phyloP scores from a whole-genome alignment of 2,888 invertebrate species.

The Petrolisthes manimaculis region DNA sequence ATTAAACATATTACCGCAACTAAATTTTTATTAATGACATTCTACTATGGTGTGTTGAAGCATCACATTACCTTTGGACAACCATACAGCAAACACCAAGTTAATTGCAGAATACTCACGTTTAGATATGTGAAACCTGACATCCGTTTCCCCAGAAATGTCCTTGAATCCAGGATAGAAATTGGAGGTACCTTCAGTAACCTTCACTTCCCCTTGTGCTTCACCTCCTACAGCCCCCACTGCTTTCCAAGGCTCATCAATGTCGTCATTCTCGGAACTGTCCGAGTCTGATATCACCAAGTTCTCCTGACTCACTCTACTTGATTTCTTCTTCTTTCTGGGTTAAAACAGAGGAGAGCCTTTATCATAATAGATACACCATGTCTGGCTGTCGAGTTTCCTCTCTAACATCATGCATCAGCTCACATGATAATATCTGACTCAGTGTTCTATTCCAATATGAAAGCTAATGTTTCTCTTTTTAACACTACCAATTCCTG shows the following conservation, averaged over 20 bases:
- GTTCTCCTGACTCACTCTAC: constrained; percentile 56
- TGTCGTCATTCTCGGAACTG: constrained; percentile 64
- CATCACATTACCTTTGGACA: too few relatives aligned
- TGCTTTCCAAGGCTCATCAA: constrained; percentile 45
- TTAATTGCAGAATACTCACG: constrained; percentile 60
- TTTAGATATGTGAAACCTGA: constrained; percentile 67
- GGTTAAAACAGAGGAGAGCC: neutral
- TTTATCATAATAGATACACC: too few relatives aligned
- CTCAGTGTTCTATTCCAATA: too few relatives aligned
- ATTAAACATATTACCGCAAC: too few relatives aligned
- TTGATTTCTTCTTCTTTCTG: neutral
- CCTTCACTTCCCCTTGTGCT: neutral
- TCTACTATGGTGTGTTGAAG: too few relatives aligned
- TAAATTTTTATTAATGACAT: too few relatives aligned
- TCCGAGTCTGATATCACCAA: constrained; percentile 65
- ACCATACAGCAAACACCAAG: too few relatives aligned
- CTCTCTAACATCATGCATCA: too few relatives aligned
- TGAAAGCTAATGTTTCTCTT: too few relatives aligned
- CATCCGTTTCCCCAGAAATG: constrained; percentile 67
- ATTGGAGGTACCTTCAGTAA: constrained; percentile 17
- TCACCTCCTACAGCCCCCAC: neutral
- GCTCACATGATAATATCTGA: too few relatives aligned
- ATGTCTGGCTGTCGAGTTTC: too few relatives aligned
- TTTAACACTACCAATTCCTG: too few relatives aligned
- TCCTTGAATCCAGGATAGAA: constrained; percentile 55